Evolutionary conservation across 1,140 invertebrate species (phyloP).

Genomic region (Cylas formicarius): DNA sequence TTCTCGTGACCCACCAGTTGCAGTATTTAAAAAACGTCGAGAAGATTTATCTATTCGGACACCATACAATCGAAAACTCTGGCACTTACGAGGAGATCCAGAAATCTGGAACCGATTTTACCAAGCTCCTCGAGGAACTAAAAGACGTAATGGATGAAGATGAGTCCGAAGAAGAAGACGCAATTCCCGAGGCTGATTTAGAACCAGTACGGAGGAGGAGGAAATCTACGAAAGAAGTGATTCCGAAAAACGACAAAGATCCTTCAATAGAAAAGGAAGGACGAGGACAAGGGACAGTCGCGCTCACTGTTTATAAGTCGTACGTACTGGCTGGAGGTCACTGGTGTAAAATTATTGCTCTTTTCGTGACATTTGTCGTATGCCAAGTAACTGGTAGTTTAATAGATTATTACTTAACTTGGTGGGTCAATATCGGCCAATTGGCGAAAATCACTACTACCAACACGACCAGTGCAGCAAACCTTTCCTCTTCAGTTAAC

Average conservation of each 20-base stretch:
- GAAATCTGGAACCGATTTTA: conserved; percentile 40
- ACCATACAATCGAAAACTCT: conserved; percentile 51
- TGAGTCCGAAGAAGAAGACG: conserved; percentile 11
- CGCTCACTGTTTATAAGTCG: conserved; percentile 49
- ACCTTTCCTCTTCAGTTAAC: conserved; percentile 38
- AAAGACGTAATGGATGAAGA: conserved; percentile 42
- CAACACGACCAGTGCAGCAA: conserved; percentile 19
- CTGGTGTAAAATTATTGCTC: conserved; percentile 43
- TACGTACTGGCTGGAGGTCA: conserved; percentile 55
- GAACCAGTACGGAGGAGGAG: conserved; percentile 45
- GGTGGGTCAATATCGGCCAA: conserved; percentile 46
- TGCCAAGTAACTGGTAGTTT: conserved; percentile 58
- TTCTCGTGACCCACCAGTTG: conserved; percentile 83
- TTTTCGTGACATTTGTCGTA: conserved; percentile 47
- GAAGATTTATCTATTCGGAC: conserved; percentile 54
- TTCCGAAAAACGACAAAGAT: conserved; percentile 20
- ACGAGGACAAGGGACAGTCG: conserved; percentile 47
- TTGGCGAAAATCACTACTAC: conserved; percentile 18
- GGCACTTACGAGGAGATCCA: conserved; percentile 43
- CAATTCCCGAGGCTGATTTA: conserved; percentile 25
- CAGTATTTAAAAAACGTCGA: conserved; percentile 77
- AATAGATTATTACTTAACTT: conserved; percentile 59
- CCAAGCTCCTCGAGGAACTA: conserved; percentile 48
- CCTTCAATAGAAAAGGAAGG: conserved; percentile 25
- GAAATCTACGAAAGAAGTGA: conserved; percentile 42